phyloP scores from a whole-genome alignment of 2,797 vertebrate species.

The Acipenser oxyrinchus region DNA sequence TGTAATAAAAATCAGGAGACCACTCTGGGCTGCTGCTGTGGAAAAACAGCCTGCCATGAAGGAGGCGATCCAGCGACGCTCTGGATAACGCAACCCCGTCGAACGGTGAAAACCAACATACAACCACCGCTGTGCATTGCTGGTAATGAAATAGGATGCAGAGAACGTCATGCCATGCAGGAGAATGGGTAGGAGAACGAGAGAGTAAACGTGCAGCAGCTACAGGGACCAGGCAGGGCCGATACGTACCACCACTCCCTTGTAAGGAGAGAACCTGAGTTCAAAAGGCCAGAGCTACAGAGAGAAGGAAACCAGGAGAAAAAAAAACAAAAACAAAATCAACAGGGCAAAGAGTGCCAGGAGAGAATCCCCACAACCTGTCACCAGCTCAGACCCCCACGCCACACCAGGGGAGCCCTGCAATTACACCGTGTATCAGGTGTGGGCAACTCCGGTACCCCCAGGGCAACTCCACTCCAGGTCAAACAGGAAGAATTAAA shows the following conservation, averaged over 20 bases:
- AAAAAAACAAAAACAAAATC: constrained; percentile 44
- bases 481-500: no score
- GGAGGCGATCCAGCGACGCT: no score
- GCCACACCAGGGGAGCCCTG: no score
- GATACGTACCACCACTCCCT: constrained; percentile 93
- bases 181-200: constrained; percentile 29
- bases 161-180: constrained; percentile 48
- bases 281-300: constrained; percentile 86
- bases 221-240: constrained; percentile 24
- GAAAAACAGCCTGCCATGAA: no score
- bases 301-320: constrained; percentile 43
- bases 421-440: no score
- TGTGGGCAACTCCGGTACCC: no score
- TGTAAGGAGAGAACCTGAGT: constrained; percentile 90
- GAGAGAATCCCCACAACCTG: neutral
- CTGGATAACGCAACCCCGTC: no score
- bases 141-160: constrained; percentile 44
- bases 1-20: no score
- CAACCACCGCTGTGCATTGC: constrained; percentile 28
- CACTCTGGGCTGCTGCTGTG: no score
- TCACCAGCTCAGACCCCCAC: neutral
- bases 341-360: constrained; percentile 22
- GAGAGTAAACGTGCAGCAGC: constrained; percentile 1
- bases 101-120: constrained; percentile 36
- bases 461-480: no score